These are phyloP conservation scores for Tribolium freemani DNA, from an alignment of 2,888 invertebrate genomes.

Conservation along the genomic window DNA sequence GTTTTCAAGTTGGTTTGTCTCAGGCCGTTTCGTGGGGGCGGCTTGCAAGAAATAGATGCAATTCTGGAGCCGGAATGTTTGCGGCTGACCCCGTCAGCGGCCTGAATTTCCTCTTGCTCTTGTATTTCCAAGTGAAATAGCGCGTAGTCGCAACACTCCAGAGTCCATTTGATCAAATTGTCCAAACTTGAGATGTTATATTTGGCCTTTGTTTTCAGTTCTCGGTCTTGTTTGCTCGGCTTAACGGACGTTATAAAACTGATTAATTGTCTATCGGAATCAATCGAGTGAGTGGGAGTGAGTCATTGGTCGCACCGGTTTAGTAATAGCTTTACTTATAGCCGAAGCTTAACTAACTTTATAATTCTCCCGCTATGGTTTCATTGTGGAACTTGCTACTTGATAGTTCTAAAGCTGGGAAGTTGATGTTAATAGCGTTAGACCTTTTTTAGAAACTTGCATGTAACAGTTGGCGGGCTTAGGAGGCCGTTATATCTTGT, in stretches of 20 bases:
- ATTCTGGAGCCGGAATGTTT: constrained; percentile 47
- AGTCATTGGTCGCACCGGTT: constrained; percentile 7
- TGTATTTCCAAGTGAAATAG: constrained; percentile 50
- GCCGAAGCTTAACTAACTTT: constrained; percentile 42
- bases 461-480: constrained; percentile 38
- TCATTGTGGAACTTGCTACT: constrained; percentile 41
- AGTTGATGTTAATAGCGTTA: constrained; percentile 42
- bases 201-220: constrained; percentile 27
- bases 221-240: constrained; percentile 16
- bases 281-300: not conserved
- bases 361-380: constrained; percentile 41
- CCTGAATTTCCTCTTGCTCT: constrained; percentile 35
- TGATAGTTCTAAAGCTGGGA: constrained; percentile 39
- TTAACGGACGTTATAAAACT: constrained; percentile 20
- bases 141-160: constrained; percentile 39
- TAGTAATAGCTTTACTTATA: constrained; percentile 35
- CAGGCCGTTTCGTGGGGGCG: constrained; percentile 13
- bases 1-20: constrained; percentile 10
- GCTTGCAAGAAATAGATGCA: constrained; percentile 47
- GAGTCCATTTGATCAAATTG: constrained; percentile 34
- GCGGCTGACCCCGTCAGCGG: constrained; percentile 47
- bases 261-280: constrained; percentile 21
- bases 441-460: constrained; percentile 42
- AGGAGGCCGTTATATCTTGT: constrained; percentile 25
- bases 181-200: constrained; percentile 33